Conservation (phyloP, 2,888 invertebrate genomes). For the Limnephilus lunatus region DNA sequence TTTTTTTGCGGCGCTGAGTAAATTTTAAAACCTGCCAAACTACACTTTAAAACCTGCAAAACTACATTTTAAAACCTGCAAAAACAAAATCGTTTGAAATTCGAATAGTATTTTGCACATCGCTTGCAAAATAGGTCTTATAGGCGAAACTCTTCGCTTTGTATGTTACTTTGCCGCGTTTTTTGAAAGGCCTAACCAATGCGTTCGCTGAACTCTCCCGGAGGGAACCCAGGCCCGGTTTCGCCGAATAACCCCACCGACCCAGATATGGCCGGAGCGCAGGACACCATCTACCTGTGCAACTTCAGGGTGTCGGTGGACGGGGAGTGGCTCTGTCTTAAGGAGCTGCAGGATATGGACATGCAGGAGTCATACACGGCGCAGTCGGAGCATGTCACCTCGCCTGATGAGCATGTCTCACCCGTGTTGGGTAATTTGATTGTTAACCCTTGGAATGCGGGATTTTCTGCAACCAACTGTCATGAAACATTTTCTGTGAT, state of each 20-base stretch:
- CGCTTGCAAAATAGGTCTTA: slow-evolving; percentile 39
- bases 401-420: slow-evolving; percentile 80
- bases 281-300: slow-evolving; percentile 97
- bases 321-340: slow-evolving; percentile 97
- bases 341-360: slow-evolving; percentile 95
- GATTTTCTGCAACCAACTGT: neutral
- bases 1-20: neutral
- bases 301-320: slow-evolving; percentile 98
- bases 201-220: slow-evolving; percentile 58
- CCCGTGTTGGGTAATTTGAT: slow-evolving; percentile 74
- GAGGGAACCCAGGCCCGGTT: slow-evolving; percentile 36
- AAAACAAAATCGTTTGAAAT: neutral
- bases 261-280: slow-evolving; percentile 89
- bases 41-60: neutral
- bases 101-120: neutral
- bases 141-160: slow-evolving; percentile 54
- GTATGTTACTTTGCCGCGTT: slow-evolving; percentile 56
- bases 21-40: neutral
- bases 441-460: neutral
- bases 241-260: slow-evolving; percentile 67
- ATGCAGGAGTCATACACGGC: slow-evolving; percentile 86
- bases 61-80: neutral
- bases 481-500: neutral
- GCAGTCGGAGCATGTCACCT: slow-evolving; percentile 80
- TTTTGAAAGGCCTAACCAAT: slow-evolving; percentile 44